These are phyloP conservation scores for Drosophila leontia DNA, from an alignment of 1,140 invertebrate genomes.

Conservation along the genomic window DNA sequence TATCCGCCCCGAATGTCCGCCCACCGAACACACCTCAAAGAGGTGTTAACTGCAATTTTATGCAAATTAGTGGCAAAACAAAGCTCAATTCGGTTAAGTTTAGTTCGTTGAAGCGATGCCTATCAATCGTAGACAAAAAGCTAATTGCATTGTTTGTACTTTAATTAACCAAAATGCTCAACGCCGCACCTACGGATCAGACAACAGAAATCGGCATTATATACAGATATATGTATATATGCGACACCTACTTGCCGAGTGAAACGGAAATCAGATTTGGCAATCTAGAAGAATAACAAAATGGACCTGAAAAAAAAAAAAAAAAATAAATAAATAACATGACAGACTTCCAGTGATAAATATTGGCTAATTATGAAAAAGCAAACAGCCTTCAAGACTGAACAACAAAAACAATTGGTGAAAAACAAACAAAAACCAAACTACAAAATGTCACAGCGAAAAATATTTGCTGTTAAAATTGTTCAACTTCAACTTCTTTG, in stretches of 20 bases:
- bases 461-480: constrained; percentile 52
- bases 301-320: not conserved
- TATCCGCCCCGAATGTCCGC: not conserved
- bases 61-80: constrained; percentile 64
- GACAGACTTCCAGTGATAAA: constrained; percentile 59
- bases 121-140: constrained; percentile 55
- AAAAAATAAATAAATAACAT: constrained; percentile 19
- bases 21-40: constrained; percentile 35
- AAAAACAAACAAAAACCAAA: constrained; percentile 16
- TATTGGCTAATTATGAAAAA: constrained; percentile 69
- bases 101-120: constrained; percentile 51
- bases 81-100: constrained; percentile 21
- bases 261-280: constrained; percentile 48
- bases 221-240: constrained; percentile 25
- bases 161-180: constrained; percentile 65
- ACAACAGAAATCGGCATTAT: constrained; percentile 24
- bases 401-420: constrained; percentile 19
- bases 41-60: constrained; percentile 75
- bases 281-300: constrained; percentile 39
- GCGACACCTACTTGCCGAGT: constrained; percentile 38
- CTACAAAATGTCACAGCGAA: constrained; percentile 46
- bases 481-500: constrained; percentile 24
- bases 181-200: constrained; percentile 48
- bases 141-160: constrained; percentile 65
- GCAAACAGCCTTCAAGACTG: constrained; percentile 43